Evolutionary conservation across 2,888 invertebrate genomes (phyloP).

Genomic region (Rhagonycha lutea): DNA sequence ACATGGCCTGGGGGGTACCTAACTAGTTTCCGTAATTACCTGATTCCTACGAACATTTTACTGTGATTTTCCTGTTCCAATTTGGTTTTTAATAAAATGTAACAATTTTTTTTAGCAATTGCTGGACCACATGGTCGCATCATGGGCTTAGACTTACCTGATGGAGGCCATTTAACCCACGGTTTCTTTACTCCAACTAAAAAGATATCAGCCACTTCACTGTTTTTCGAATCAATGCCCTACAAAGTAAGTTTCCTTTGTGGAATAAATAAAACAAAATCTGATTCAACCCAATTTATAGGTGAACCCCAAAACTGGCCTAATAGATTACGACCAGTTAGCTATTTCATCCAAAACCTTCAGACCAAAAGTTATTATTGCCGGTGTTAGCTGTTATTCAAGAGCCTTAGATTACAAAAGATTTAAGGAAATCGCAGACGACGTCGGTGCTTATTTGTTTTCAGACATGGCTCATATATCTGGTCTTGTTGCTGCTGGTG

Average conservation of each 20-base stretch:
- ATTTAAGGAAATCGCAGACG: conserved; percentile 82
- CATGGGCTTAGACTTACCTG: conserved; percentile 95
- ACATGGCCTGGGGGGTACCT: too few species aligned
- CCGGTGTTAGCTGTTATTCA: conserved; percentile 93
- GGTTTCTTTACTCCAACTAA: conserved; percentile 89
- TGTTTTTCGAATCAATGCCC: conserved; percentile 98
- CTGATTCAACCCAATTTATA: neutral
- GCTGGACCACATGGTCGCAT: conserved; percentile 92
- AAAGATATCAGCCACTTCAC: conserved; percentile 94
- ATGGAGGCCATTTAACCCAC: conserved; percentile 95
- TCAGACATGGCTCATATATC: conserved; percentile 97
- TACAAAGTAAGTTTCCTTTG: conserved; percentile 72
- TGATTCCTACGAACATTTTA: too few species aligned
- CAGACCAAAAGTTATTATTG: conserved; percentile 90
- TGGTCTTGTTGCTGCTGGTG: conserved; percentile 85
- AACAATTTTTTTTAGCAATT: conserved; percentile 50
- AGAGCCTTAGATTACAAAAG: conserved; percentile 88
- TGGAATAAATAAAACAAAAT: neutral
- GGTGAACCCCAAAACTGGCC: conserved; percentile 76
- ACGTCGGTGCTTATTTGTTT: conserved; percentile 84
- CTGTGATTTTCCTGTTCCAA: too few species aligned
- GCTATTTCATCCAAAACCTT: conserved; percentile 82
- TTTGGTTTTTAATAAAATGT: neutral
- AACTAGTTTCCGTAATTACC: too few species aligned
- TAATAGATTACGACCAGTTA: conserved; percentile 91